phyloP scores from a whole-genome alignment of 2,888 invertebrate genomes.

The Melipona beecheii region DNA sequence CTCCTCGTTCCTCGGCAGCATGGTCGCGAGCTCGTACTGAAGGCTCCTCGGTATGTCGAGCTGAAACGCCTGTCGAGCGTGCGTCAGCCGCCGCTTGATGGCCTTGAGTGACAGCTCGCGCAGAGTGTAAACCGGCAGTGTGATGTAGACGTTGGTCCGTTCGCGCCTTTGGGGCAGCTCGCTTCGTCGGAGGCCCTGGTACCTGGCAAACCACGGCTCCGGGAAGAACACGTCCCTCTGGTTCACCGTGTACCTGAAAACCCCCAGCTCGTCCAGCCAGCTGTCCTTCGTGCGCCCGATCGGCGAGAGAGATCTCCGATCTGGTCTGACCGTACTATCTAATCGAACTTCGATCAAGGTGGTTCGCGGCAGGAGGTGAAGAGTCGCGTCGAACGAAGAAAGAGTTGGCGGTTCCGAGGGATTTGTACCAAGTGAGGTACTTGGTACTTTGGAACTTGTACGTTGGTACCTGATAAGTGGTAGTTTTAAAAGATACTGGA shows the following conservation, averaged over 20 bases:
- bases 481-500: no score
- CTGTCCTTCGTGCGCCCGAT: background rate
- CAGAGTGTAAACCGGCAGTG: conserved; percentile 75
- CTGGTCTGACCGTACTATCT: background rate
- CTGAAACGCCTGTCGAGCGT: conserved; percentile 73
- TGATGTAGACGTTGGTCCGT: conserved; percentile 73
- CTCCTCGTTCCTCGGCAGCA: conserved; percentile 64
- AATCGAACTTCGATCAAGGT: no score
- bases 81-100: conserved; percentile 73
- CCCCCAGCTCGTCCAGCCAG: conserved; percentile 13
- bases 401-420: background rate
- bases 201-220: conserved; percentile 69
- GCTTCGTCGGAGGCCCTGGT: conserved; percentile 52
- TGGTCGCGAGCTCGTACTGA: conserved; percentile 75
- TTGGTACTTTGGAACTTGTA: no score
- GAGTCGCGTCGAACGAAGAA: background rate
- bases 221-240: conserved; percentile 79
- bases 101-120: conserved; percentile 74
- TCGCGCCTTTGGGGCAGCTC: conserved; percentile 61
- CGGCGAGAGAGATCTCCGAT: no score
- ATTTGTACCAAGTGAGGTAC: no score
- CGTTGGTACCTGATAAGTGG: no score
- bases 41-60: conserved; percentile 79
- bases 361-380: background rate
- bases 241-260: conserved; percentile 76